A percentile compares a stretch with the other conserved stretches of the same genome.
phyloP scores from a whole-genome alignment of 2,888 invertebrate species.

The Argyra leucocephala region DNA sequence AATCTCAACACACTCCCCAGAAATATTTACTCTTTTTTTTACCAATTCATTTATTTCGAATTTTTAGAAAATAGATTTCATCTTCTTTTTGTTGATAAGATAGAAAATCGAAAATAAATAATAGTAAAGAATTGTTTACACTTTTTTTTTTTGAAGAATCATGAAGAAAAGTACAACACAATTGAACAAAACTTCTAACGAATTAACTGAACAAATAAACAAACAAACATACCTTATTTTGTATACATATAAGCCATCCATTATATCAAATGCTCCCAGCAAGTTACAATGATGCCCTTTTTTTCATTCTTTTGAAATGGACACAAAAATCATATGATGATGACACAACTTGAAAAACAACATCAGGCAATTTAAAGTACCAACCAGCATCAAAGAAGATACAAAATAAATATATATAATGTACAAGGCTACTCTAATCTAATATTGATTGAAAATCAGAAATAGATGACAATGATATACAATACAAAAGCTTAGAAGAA shows the following conservation, averaged over 20 bases:
- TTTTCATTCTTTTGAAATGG: no score
- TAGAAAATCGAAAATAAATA: no score
- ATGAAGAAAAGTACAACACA: neutral
- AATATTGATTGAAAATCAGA: neutral
- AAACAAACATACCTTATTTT: neutral
- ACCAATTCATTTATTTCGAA: neutral
- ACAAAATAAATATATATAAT: neutral
- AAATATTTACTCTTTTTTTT: no score
- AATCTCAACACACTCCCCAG: no score
- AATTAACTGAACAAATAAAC: constrained; percentile 1
- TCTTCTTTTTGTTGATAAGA: neutral
- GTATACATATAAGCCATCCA: constrained; percentile 21
- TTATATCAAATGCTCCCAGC: constrained; percentile 20
- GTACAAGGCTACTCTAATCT: neutral
- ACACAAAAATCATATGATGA: constrained; percentile 24
- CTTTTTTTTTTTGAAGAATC: neutral
- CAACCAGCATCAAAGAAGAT: neutral
- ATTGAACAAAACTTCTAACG: neutral
- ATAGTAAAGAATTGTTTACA: neutral
- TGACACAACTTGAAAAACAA: constrained; percentile 11
- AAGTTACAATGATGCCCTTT: no score
- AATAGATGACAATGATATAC: no score
- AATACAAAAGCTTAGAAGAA: no score
- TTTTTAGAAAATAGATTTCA: neutral
- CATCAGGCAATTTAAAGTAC: neutral